phyloP scores from a whole-genome alignment of 1,140 invertebrate species.

The Euura lappo region DNA sequence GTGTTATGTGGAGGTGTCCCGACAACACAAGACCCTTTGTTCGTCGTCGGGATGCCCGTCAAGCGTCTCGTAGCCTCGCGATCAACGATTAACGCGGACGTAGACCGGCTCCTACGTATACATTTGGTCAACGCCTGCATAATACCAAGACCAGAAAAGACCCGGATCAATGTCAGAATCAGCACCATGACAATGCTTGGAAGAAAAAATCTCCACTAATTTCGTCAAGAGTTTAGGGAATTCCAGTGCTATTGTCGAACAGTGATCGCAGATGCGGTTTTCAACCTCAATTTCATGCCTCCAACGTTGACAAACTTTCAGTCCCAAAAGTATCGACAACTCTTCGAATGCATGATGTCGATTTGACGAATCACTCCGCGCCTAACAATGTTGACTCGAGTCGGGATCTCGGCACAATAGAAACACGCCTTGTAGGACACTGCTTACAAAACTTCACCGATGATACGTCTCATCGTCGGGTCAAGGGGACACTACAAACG shows the following conservation, averaged over 20 bases:
- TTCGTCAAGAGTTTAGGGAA: background rate
- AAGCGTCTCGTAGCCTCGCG: conserved; percentile 8
- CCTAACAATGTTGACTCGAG: background rate
- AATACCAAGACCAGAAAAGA: background rate
- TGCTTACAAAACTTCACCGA: conserved; percentile 5
- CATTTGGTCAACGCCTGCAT: background rate
- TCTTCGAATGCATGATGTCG: background rate
- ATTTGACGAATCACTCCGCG: background rate
- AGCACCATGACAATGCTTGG: background rate
- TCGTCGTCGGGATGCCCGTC: conserved; percentile 15
- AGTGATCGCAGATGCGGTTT: too few relatives aligned
- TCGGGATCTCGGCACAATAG: background rate
- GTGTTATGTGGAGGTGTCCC: conserved; percentile 29
- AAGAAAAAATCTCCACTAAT: background rate
- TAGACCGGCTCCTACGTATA: background rate
- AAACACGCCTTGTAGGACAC: conserved; percentile 12
- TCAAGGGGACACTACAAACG: conserved; percentile 2
- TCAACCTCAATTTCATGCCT: too few relatives aligned
- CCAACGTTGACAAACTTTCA: too few relatives aligned
- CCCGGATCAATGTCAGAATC: conserved; percentile 1
- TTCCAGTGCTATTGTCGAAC: background rate
- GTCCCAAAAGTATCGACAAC: too few relatives aligned
- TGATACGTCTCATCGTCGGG: conserved; percentile 7
- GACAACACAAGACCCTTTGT: conserved; percentile 44
- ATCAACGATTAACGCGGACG: background rate